Conservation (phyloP, 2,888 invertebrate species). For the Fissipunctia ypsillon region DNA sequence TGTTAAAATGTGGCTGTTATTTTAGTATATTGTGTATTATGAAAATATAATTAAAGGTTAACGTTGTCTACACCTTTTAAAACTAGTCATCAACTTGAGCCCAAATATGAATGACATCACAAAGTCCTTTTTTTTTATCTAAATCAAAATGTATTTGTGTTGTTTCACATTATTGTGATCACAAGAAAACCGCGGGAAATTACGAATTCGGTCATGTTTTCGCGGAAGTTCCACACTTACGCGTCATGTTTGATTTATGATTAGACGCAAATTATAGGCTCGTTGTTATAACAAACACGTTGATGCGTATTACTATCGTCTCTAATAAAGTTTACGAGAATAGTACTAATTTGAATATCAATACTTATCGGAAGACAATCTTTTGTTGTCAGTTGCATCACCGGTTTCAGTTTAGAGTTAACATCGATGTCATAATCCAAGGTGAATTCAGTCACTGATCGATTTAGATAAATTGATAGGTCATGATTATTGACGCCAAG, state of each 20-base stretch:
- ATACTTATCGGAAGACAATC: slow-evolving; percentile 30
- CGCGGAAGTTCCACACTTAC: slow-evolving; percentile 48
- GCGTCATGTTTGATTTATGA: slow-evolving; percentile 17
- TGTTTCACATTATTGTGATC: neutral
- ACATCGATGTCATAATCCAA: neutral
- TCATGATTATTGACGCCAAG: neutral
- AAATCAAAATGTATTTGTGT: too few relatives aligned
- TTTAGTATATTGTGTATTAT: too few relatives aligned
- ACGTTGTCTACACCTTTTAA: neutral
- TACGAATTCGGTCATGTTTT: slow-evolving; percentile 22
- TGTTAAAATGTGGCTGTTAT: too few relatives aligned
- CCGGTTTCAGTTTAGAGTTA: neutral
- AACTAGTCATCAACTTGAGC: neutral
- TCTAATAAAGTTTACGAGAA: slow-evolving; percentile 26
- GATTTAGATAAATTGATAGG: neutral
- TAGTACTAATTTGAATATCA: slow-evolving; percentile 22
- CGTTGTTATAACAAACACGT: slow-evolving; percentile 49
- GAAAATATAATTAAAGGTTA: too few relatives aligned
- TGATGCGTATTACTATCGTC: slow-evolving; percentile 14
- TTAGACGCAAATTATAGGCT: slow-evolving; percentile 49
- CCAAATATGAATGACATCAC: neutral
- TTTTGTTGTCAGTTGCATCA: slow-evolving; percentile 15
- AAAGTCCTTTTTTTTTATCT: neutral
- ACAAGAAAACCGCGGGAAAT: slow-evolving; percentile 8
- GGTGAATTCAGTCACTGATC: neutral